Base-by-base conservation (phyloP, 2,888 invertebrate genomes). In the Stenichneumon culpator region DNA sequence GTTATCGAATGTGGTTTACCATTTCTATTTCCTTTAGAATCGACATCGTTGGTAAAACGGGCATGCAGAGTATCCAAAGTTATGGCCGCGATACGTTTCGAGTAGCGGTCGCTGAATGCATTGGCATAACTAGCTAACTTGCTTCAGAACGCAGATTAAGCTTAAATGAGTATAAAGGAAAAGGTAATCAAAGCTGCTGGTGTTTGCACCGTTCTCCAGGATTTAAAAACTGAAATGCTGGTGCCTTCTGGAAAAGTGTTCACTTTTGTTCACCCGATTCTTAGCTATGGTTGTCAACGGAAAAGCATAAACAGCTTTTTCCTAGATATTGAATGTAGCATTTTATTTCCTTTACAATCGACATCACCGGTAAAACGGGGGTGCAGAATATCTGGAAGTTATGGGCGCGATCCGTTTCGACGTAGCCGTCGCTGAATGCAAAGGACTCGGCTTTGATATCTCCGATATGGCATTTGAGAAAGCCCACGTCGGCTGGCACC, bases 361-460 rank as follows among this genome's bases (percentile, higher is more conserved):
- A 72, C 63, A 74, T 19, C n/a, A 32, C 19, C 65, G 63, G 6
- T 3, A 11, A 44, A 6, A 44, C 50, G 63, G 32, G 39, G 65
- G 39, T 6, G 72, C 63, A 6, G 14, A 63, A 63, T 50, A 28
- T 63, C 11, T 50, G 19, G n/a, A 65, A 72, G 63, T 57, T 78
- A 19, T 44, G 63, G n/a, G 50, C 1, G 36, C 36, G 69, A 39
- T 63, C n/a, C 47, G 22, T 50, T 79, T 50, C n/a, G 22, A 47
- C 39, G 63, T n/a, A n/a, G 28, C 16, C 39, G 50, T 69, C 3
- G n/a, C 69, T 25, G 63, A 69, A 75, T 63, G 39, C 44, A 39
- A 5, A 32, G 19, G 44, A 77, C 11, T 67, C 70, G 54, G 70
- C 65, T 69, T 22, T 67, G 50, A 72, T 77, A 47, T 77, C 75